Evolutionary conservation across 2,797 vertebrate genomes (phyloP), one percentile per base, ranked within the genome.

Genomic region (Scolopax rusticola): DNA sequence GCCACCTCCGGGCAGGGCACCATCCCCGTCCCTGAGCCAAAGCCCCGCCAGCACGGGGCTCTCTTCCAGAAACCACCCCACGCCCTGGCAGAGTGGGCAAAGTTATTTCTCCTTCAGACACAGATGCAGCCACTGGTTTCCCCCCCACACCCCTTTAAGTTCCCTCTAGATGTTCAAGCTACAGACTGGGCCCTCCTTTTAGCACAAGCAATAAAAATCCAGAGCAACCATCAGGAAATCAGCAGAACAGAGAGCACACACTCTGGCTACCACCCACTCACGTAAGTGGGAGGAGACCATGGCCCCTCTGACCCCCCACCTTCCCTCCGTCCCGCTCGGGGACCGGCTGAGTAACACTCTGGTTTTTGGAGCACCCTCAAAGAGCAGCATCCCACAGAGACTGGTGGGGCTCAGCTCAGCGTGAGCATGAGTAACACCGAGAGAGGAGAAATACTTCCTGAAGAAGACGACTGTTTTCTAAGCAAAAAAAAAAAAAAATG

Each of bases 341-440:
- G 21, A 77, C 40, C 15, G 1, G 15, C 48, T 48, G 33, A 92
- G 27, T 57, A 57, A 87, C 1, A 54, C 30, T 30, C 10, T 12
- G 1, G 6, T 50, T 61, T 41, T 9, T 45, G 40, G 78, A 45
- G 11, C 2, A 30, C 15, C 21, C 27, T 1, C 64, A 32, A 56
- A 57, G 67, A 76, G 45, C 40, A 84, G 18, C 82, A 14, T 38
- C 84, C 67, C 27, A 1, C 15, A 13, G 95, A 87, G 71, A 38
- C 5, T 3, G 1, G 45, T 5, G 7, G 38, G 61, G 84, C 45
- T 78, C 17, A 78, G 78, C 61, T 84, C 15, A 5, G 40, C 3
- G 0, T 16, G 3, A 15, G 38, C 51, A 28, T 0, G 4, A 80
- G 50, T 18, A 45, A 40, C 36, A 41, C 0, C 0, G n/a, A 63